Conservation (phyloP, 2,797 vertebrate genomes). For the Novumbra hubbsi region DNA sequence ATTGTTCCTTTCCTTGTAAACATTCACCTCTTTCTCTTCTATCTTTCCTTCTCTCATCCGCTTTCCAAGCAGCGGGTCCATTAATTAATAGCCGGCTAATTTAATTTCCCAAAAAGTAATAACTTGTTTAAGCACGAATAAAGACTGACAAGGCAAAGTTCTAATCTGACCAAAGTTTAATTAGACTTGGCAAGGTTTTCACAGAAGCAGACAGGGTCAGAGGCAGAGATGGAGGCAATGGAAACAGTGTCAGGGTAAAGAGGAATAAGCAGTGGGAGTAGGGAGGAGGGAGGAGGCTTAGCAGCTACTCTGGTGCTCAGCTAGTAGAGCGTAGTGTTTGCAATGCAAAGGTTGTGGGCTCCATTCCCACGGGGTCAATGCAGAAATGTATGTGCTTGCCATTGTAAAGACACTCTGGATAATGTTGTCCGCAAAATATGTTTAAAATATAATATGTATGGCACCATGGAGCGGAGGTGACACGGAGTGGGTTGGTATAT, state of each 20-base stretch:
- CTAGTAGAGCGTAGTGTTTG: too few relatives aligned
- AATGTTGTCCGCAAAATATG: too few relatives aligned
- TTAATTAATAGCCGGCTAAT: constrained; percentile 81
- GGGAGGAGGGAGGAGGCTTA: not conserved
- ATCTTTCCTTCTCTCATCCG: constrained; percentile 35
- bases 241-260: not conserved
- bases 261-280: not conserved
- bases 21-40: constrained; percentile 17
- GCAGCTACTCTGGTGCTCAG: too few relatives aligned
- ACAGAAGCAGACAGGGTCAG: constrained; percentile 60
- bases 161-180: constrained; percentile 79
- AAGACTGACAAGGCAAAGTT: constrained; percentile 79
- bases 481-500: not conserved
- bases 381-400: too few relatives aligned
- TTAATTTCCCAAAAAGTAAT: constrained; percentile 80
- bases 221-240: constrained; percentile 14
- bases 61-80: constrained; percentile 64
- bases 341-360: too few relatives aligned
- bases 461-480: not conserved
- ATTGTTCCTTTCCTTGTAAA: not conserved
- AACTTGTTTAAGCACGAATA: constrained; percentile 79
- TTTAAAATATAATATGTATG: not conserved
- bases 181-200: constrained; percentile 72
- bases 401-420: too few relatives aligned
- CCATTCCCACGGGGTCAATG: too few relatives aligned